A percentile compares a stretch with the other conserved stretches of the same genome.
These are phyloP conservation scores for Loxodonta africana DNA, from an alignment of 2,113 vertebrate species.

Conservation along the genomic window DNA sequence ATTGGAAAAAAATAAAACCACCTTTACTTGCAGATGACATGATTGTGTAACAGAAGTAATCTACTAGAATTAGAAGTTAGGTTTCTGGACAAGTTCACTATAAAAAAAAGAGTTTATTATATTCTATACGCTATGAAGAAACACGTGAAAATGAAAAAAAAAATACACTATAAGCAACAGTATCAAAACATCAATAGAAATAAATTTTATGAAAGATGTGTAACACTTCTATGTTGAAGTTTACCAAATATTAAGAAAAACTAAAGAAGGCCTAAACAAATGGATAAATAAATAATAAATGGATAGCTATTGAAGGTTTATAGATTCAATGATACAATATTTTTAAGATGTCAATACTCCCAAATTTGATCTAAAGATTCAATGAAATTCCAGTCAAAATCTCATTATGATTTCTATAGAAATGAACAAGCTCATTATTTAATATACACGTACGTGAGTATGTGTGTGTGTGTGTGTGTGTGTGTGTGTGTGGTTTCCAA, in stretches of 20 bases:
- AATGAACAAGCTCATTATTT: background rate
- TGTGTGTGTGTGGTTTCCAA: background rate
- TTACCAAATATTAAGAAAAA: slow-evolving; percentile 17
- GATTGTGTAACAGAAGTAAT: background rate
- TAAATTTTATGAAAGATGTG: slow-evolving; percentile 3
- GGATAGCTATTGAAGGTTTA: background rate
- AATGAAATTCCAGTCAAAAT: background rate
- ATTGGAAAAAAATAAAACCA: too few species aligned
- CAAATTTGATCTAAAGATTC: background rate
- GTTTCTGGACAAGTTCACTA: background rate
- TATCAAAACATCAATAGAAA: slow-evolving; percentile 8
- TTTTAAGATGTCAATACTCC: background rate
- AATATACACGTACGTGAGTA: background rate
- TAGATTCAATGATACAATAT: background rate
- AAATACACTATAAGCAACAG: background rate
- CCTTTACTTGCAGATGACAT: background rate
- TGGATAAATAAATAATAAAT: background rate
- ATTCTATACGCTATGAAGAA: background rate
- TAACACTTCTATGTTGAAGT: slow-evolving; percentile 13
- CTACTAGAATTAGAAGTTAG: slow-evolving; percentile 38
- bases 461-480: too few species aligned
- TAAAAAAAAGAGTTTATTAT: background rate
- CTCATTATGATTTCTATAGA: background rate
- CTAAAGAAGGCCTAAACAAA: slow-evolving; percentile 31
- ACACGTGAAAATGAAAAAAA: slow-evolving; percentile 41